Evolutionary conservation across 2,797 vertebrate genomes (phyloP).

Genomic region (Epinephelus awoara): DNA sequence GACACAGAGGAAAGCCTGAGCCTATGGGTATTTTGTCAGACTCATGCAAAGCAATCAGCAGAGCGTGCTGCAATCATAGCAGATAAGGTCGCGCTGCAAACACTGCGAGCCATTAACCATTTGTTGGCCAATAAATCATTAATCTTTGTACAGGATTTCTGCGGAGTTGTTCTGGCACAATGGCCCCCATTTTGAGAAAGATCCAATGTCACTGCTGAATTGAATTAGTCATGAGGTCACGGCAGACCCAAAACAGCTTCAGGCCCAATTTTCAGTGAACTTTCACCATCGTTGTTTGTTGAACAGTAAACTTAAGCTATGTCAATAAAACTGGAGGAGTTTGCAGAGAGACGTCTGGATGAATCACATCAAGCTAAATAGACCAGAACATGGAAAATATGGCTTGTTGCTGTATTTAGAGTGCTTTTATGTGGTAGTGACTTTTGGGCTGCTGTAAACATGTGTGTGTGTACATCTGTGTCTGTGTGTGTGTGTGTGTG

Average conservation of each 20-base stretch:
- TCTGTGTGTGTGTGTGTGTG: no score
- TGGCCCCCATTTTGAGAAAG: constrained; percentile 31
- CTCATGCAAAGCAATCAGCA: constrained; percentile 51
- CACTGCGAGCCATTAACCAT: constrained; percentile 54
- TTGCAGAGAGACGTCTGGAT: constrained; percentile 39
- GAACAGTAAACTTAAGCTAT: constrained; percentile 42
- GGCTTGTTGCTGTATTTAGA: constrained; percentile 48
- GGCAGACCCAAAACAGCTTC: constrained; percentile 6
- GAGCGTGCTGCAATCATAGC: constrained; percentile 36
- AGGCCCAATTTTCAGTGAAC: constrained; percentile 4
- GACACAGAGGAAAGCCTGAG: constrained; percentile 1
- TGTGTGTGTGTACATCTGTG: constrained; percentile 8
- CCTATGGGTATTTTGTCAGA: constrained; percentile 49
- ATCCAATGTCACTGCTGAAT: constrained; percentile 34
- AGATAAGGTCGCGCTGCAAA: constrained; percentile 54
- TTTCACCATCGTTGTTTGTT: constrained; percentile 39
- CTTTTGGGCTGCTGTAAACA: constrained; percentile 26
- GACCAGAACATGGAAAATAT: constrained; percentile 61
- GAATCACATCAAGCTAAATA: constrained; percentile 44
- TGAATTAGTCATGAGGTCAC: constrained; percentile 40
- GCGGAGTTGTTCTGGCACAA: constrained; percentile 23
- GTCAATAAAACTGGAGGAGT: constrained; percentile 33
- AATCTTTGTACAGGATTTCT: constrained; percentile 33
- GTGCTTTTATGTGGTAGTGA: constrained; percentile 30
- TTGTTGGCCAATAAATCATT: constrained; percentile 55